Base-by-base conservation (phyloP, 2,113 vertebrate species). In the Austrofundulus limnaeus region DNA sequence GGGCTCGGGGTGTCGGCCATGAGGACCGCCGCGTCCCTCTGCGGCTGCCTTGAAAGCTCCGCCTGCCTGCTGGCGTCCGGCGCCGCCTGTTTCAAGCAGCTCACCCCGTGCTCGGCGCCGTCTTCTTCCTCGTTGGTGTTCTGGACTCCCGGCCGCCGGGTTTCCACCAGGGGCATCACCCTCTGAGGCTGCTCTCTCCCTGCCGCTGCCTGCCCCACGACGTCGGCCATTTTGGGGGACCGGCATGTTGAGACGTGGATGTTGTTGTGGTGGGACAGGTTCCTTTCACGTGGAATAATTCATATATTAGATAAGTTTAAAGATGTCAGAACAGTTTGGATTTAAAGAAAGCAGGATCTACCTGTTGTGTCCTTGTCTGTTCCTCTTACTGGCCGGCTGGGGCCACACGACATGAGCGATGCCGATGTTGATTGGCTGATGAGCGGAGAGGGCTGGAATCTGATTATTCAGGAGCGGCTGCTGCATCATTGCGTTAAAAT, bases 381-480 rank as follows among this genome's bases (percentile, higher is more conserved):
- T 95, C 85, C 94, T 94, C 84, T 96, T 98, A 80, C 91, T 92
- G 75, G 94, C 78, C 38, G 89, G 94, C 86, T 98, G 97, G 62
- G 96, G 95, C 96, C 97, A 98, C 68, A 99, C 93, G 13, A 98
- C 95, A 3, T 98, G 97, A 78, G 97, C 96, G 52, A 99, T 94
- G 83, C 97, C 97, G 77, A 99, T 93, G 47, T 94, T 98, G 83
- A 98, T 93, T 54, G 96, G 94, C 87, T 98, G 97, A 73, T 94
- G 94, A 54, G 94, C 95, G 10, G 96, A 96, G 63, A 98, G 85
- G 37, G 95, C 92, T 25, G 64, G 42, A 90, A 99, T 94, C 82
- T 96, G 96, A 91, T 94, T 97, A 23, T 95, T 92, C 88, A 98
- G 72, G 48, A 98, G 92, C 72, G 95, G 92, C 34, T 96, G 91